Conservation (phyloP, 2,113 vertebrate species). For the Opisthocomus hoazin region DNA sequence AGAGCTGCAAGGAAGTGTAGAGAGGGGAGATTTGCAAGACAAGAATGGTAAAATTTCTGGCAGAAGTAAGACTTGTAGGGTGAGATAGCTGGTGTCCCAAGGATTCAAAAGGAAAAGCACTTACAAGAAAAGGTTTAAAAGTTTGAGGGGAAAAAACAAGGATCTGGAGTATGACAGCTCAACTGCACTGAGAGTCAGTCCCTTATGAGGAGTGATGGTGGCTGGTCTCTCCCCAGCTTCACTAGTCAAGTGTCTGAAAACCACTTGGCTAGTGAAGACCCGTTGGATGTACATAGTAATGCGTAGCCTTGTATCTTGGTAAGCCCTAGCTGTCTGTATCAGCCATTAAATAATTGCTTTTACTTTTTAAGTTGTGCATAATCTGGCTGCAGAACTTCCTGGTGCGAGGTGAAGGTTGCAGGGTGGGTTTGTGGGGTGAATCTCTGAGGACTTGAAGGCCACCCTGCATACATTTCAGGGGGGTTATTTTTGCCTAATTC, state of each 20-base stretch:
- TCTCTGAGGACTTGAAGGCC: not conserved
- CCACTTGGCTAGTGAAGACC: not conserved
- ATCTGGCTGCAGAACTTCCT: not conserved
- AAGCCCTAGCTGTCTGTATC: not conserved
- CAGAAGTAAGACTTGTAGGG: not conserved
- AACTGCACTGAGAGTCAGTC: not conserved
- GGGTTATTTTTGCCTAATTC: not conserved
- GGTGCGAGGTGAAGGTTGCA: not conserved
- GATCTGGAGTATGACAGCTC: not conserved
- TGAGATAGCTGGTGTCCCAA: not conserved
- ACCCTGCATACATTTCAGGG: not conserved
- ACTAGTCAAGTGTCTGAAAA: not conserved
- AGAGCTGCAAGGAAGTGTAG: not conserved
- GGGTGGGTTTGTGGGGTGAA: not conserved
- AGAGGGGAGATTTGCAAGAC: not conserved
- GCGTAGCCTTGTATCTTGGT: not conserved
- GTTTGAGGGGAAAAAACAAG: not conserved
- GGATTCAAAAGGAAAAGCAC: not conserved
- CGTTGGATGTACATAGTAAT: not conserved
- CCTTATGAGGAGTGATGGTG: rapidly evolving
- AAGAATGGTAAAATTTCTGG: not conserved
- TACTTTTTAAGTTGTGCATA: not conserved
- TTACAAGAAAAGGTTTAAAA: not conserved
- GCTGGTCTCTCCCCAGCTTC: not conserved
- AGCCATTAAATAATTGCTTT: not conserved